Evolutionary conservation across 2,888 invertebrate genomes (phyloP), one percentile per base, ranked within the genome.

Genomic region (Cynaeus angustus): DNA sequence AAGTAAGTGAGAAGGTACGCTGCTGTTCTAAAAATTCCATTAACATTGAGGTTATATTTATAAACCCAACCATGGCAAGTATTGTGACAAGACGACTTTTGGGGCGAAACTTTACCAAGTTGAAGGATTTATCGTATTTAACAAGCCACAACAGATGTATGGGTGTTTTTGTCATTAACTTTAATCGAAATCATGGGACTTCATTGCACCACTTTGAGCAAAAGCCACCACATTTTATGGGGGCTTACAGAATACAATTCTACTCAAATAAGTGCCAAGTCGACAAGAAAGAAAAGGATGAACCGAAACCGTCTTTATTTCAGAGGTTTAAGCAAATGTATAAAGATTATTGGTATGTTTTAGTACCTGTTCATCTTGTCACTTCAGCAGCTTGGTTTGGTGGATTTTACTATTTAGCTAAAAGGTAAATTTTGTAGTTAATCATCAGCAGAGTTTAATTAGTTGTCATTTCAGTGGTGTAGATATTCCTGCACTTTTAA

Each of bases 311-410:
- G 76, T 88, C 91, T 0, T 82, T 97, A 1, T 91, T 95, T 80
- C 90, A 94, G 77, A 91, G 90, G 80, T 96, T 98, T 85, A 97
- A 96, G 84, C 88, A 92, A 80, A 94, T 98, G 92, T 95, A 95
- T 82, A 94, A 93, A 83, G 94, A 97, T 82, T 98, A 99, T 86
- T 99, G 99, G 95, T 97, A 99, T 86, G 94, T 99, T 62, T 86
- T 98, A 66, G 87, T 99, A 66, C 98, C 97, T 3, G 98, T 99
- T 1, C 99, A 99, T 86, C 81, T 94, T 53, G 89, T 91, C 12
- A 97, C 97, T 7, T 99, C 98, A 1, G 86, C 90, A 30, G 88
- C 92, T 65, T 99, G 98, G 98, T 91, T 94, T 84, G 94, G 92
- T 10, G 87, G 91, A 13, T 96, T 97, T 85, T 99, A 97, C 86